phyloP scores from a whole-genome alignment of 2,888 invertebrate species.

The Nephrotoma flavescens region DNA sequence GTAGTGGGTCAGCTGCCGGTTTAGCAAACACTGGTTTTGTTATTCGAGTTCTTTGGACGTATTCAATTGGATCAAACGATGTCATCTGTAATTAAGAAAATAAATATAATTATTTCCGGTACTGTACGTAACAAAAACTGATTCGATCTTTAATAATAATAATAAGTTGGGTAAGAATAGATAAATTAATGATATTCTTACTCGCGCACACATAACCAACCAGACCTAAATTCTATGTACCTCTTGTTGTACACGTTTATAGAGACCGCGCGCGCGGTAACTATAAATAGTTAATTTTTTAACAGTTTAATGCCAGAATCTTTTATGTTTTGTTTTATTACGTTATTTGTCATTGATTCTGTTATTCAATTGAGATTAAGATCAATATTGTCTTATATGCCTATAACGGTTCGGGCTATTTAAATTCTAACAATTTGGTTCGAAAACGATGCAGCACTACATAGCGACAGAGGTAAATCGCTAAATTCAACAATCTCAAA shows the following conservation, averaged over 20 bases:
- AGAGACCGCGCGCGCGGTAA: background rate
- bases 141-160: background rate
- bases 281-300: background rate
- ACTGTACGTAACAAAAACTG: background rate
- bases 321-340: background rate
- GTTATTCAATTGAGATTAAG: background rate
- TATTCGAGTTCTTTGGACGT: slow-evolving; percentile 37
- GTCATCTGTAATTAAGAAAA: slow-evolving; percentile 23
- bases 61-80: slow-evolving; percentile 30
- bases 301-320: background rate
- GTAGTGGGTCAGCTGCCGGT: slow-evolving; percentile 74
- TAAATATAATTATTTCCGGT: background rate
- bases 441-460: background rate
- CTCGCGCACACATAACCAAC: background rate
- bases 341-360: background rate
- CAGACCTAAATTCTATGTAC: background rate
- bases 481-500: background rate
- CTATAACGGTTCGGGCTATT: background rate
- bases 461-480: background rate
- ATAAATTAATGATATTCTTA: background rate
- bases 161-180: background rate
- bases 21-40: slow-evolving; percentile 64
- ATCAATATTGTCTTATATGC: background rate
- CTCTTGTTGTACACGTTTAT: background rate
- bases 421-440: background rate